phyloP scores from a whole-genome alignment of 2,113 vertebrate species.

The Plotosus lineatus region DNA sequence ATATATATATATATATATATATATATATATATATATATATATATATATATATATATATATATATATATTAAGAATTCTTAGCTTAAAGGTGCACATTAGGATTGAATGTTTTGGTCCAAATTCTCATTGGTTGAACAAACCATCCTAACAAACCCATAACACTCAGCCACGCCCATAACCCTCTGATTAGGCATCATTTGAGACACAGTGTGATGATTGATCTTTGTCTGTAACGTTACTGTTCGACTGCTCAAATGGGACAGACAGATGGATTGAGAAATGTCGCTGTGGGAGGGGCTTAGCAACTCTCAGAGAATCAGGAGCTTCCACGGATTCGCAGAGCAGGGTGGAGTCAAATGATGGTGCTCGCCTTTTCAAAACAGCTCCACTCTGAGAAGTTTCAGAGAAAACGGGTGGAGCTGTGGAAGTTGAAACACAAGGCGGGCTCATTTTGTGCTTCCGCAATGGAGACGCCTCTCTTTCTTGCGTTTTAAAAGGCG shows the following conservation, averaged over 20 bases:
- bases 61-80: conserved; percentile 28
- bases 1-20: no score
- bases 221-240: conserved; percentile 64
- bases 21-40: no score
- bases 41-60: no score
- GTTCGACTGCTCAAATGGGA: conserved; percentile 76
- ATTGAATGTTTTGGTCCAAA: conserved; percentile 7
- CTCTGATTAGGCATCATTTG: conserved; percentile 44
- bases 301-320: conserved; percentile 53
- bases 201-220: conserved; percentile 55
- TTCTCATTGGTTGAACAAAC: conserved; percentile 29
- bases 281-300: conserved; percentile 62
- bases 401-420: conserved; percentile 81
- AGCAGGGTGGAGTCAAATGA: conserved; percentile 81
- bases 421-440: conserved; percentile 83
- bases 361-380: conserved; percentile 83
- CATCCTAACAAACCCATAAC: conserved; percentile 59
- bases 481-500: conserved; percentile 54
- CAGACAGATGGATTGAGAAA: conserved; percentile 66
- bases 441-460: conserved; percentile 92
- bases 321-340: conserved; percentile 71
- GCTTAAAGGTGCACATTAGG: conserved; percentile 26
- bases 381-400: conserved; percentile 70
- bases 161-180: conserved; percentile 59
- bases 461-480: conserved; percentile 72